Evolutionary conservation across 2,113 vertebrate species (phyloP).

Genomic region (Pteropus alecto): DNA sequence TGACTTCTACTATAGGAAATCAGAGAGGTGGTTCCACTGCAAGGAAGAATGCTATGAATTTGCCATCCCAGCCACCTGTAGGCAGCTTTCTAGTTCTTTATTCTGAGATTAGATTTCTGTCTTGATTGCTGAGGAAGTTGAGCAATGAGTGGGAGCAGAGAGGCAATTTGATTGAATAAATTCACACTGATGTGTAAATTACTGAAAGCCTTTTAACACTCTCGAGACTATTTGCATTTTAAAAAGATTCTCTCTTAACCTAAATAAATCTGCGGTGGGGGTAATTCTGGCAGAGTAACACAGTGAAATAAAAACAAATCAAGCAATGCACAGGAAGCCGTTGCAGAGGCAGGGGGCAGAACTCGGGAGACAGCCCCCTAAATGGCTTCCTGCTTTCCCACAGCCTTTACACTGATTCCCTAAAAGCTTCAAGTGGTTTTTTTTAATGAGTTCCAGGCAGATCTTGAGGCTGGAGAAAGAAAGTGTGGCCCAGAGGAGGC

Average conservation of each 20-base stretch:
- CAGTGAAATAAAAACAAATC: neutral
- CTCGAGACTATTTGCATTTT: constrained; percentile 5
- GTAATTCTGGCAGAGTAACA: neutral
- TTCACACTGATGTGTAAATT: neutral
- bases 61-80: neutral
- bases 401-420: neutral
- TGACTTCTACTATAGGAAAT: neutral
- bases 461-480: neutral
- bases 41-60: neutral
- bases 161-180: constrained; percentile 20
- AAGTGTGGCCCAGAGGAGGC: neutral
- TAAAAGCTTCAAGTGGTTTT: neutral
- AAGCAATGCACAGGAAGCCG: neutral
- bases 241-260: neutral
- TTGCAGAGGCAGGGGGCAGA: neutral
- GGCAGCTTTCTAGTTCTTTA: neutral
- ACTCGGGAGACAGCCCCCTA: neutral
- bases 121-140: neutral
- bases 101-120: constrained; percentile 1
- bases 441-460: neutral
- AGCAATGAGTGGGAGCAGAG: neutral
- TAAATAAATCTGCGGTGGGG: neutral
- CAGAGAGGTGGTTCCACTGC: neutral
- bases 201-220: neutral
- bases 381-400: neutral